Percentiles rank a stretch among this genome's conserved stretches.
Evolutionary conservation across 2,797 vertebrate genomes (phyloP).

Genomic region (Etheostoma nigrum): DNA sequence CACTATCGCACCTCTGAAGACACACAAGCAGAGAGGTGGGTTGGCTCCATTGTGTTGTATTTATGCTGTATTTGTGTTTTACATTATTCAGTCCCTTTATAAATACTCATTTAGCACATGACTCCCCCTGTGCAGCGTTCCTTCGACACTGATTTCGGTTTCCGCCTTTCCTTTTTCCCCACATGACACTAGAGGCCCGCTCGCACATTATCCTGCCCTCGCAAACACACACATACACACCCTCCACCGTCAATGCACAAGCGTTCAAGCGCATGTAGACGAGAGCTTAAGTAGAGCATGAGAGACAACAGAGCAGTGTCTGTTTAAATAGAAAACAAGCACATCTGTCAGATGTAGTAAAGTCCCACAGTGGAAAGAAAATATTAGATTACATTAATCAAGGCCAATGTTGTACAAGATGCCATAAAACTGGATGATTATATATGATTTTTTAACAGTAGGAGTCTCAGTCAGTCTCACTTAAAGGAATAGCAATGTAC

Average conservation of each 20-base stretch:
- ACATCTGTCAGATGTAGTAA: constrained; percentile 31
- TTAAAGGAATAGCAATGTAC: neutral
- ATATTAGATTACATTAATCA: constrained; percentile 43
- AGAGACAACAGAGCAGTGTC: constrained; percentile 40
- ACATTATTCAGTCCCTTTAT: constrained; percentile 51
- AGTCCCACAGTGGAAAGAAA: constrained; percentile 9
- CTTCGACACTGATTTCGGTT: constrained; percentile 42
- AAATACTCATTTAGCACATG: constrained; percentile 52
- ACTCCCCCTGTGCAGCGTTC: neutral
- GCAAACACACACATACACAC: neutral
- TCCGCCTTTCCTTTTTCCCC: neutral
- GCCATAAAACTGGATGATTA: neutral
- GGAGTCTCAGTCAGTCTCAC: neutral
- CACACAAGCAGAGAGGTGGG: constrained; percentile 33
- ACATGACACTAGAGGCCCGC: constrained; percentile 33
- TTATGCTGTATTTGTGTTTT: constrained; percentile 47
- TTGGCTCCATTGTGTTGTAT: constrained; percentile 33
- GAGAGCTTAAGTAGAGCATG: constrained; percentile 58
- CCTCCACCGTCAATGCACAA: constrained; percentile 3
- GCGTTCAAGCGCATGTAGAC: constrained; percentile 40
- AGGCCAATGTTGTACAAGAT: constrained; percentile 6
- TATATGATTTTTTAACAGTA: neutral
- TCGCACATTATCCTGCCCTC: constrained; percentile 14
- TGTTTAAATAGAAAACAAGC: constrained; percentile 53
- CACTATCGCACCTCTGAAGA: constrained; percentile 59